phyloP scores from a whole-genome alignment of 2,888 invertebrate species.

The Drosophila koepferae region DNA sequence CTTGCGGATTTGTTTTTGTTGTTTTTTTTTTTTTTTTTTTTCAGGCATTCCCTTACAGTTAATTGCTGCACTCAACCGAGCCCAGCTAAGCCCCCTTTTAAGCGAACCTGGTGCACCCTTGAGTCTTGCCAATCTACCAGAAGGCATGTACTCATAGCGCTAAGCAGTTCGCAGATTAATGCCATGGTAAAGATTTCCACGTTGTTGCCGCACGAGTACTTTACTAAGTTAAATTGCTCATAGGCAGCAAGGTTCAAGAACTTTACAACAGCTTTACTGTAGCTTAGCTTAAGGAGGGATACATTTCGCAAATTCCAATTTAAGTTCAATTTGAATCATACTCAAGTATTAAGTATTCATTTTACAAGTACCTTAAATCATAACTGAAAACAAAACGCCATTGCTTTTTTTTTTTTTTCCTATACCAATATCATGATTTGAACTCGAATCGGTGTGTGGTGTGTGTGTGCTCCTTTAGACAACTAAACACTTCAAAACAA shows the following conservation, averaged over 20 bases:
- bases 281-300: not conserved
- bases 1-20: conserved; percentile 29
- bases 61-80: conserved; percentile 58
- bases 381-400: not conserved
- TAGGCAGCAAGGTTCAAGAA: conserved; percentile 66
- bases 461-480: not conserved
- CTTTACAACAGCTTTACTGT: conserved; percentile 55
- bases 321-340: not conserved
- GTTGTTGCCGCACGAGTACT: conserved; percentile 40
- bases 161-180: conserved; percentile 65
- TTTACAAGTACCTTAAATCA: not conserved
- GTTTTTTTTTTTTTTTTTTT: conserved; percentile 39
- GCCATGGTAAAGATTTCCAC: conserved; percentile 68
- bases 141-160: conserved; percentile 36
- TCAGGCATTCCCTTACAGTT: conserved; percentile 53
- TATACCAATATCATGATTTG: not conserved
- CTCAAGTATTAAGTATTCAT: not conserved
- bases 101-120: conserved; percentile 52
- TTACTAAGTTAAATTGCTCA: conserved; percentile 34
- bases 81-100: conserved; percentile 22
- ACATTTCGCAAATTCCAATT: not conserved
- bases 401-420: not conserved
- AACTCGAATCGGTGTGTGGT: conserved; percentile 3
- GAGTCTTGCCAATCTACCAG: conserved; percentile 33
- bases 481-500: conserved; percentile 11